Base-by-base conservation (phyloP, 2,797 vertebrate species). In the Syndactyla subalaris region DNA sequence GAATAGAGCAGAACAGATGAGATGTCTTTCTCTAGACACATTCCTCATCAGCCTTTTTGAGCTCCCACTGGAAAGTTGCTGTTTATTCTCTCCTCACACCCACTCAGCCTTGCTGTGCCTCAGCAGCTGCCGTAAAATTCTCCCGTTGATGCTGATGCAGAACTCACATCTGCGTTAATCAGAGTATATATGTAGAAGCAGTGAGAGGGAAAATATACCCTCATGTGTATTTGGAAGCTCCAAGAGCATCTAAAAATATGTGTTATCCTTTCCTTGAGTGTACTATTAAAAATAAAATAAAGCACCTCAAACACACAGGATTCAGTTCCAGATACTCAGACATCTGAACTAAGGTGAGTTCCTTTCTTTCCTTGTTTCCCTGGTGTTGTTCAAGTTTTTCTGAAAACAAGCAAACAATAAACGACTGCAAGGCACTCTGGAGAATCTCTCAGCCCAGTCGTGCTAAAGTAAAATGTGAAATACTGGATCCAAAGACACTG, bases 241-340 rank as follows among this genome's bases (percentile, higher is more conserved):
- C 6, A 10, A 76, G 51, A 91, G 14, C 43, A 68, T 58, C 73
- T 77, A 57, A 67, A 81, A 88, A n/a, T 24, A 21, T 3, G 2
- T 36, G 9, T 38, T 91, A 29, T 29, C 23, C 5, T 85, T 81
- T 70, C 45, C 62, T 71, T 73, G 38, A 45, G 43, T 27, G 49
- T 24, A 43, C 11, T 84, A 46, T 62, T 92, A 62, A 86, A 85
- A 85, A 89, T 32, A 61, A 91, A 93, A 88, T 49, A 77, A 85
- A 87, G 14, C 7, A 8, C 27, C 52, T 81, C 27, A 72, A 46
- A 62, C 15, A 34, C 34, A 20, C 22, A 12, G 24, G n/a, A 75
- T 57, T 54, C 21, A 9, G 61, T 52, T 67, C 32, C 65, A 51
- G 58, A 68, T n/a, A 23, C 4, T 30, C 41, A 54, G 20, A 32